These are phyloP conservation scores for Protosalanx chinensis DNA, from an alignment of 2,797 vertebrate genomes.

Conservation along the genomic window DNA sequence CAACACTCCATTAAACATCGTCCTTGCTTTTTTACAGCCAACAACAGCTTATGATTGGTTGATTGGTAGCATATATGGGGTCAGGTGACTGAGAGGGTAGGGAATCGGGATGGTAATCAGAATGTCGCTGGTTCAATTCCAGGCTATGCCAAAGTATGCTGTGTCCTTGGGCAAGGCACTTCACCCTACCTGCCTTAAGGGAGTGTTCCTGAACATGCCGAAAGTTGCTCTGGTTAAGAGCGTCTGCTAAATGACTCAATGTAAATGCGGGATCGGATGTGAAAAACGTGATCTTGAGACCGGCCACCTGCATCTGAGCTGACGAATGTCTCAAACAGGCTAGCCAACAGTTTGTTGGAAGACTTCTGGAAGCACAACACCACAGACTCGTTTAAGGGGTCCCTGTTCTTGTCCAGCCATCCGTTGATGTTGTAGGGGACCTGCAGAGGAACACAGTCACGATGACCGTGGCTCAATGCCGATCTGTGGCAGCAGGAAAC, in stretches of 20 bases:
- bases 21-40: no score
- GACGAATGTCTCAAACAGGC: constrained; percentile 85
- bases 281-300: not conserved
- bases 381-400: constrained; percentile 90
- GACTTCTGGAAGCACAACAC: constrained; percentile 88
- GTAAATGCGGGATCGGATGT: not conserved
- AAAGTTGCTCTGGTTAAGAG: no score
- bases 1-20: not conserved
- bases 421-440: constrained; percentile 90
- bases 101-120: no score
- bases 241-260: no score
- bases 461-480: not conserved
- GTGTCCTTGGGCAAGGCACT: no score
- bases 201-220: no score
- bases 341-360: constrained; percentile 85
- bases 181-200: no score
- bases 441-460: constrained; percentile 57
- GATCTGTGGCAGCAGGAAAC: not conserved
- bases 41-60: no score
- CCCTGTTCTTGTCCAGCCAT: constrained; percentile 94
- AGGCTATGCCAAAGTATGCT: no score
- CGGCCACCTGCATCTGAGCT: constrained; percentile 77
- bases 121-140: no score
- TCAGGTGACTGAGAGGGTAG: no score
- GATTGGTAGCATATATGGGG: no score